Conservation (phyloP, 2,797 vertebrate species). For the Fundulus diaphanus region DNA sequence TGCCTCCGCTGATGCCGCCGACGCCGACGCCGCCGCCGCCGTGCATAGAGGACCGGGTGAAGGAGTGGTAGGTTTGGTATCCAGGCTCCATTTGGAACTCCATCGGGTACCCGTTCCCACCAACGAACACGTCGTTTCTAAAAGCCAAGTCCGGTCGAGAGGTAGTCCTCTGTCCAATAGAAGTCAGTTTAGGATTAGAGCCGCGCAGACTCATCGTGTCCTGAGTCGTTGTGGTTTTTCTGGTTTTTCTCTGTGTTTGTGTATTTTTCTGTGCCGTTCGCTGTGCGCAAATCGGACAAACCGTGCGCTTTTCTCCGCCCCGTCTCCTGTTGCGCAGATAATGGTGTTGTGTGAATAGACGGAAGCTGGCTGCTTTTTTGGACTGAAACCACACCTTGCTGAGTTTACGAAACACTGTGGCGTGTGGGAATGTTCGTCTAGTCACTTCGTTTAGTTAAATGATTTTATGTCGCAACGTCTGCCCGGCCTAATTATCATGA, state of each 20-base stretch:
- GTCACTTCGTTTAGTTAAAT: neutral
- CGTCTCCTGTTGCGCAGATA: conserved; percentile 70
- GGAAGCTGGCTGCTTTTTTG: conserved; percentile 68
- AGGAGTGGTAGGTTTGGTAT: conserved; percentile 37
- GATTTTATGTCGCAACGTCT: conserved; percentile 13
- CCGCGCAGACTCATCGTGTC: conserved; percentile 67
- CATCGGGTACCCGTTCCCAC: conserved; percentile 69
- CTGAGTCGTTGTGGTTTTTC: no score
- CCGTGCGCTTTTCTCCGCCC: conserved; percentile 39
- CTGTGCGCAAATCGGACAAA: conserved; percentile 35
- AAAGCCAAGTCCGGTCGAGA: conserved; percentile 74
- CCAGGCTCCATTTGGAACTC: conserved; percentile 55
- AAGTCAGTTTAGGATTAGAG: conserved; percentile 50
- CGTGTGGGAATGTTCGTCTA: conserved; percentile 27
- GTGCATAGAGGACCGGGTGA: conserved; percentile 59
- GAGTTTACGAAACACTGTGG: conserved; percentile 52
- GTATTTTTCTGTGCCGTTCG: neutral
- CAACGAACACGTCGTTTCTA: conserved; percentile 46
- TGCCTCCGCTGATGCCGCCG: conserved; percentile 46
- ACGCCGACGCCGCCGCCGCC: conserved; percentile 55
- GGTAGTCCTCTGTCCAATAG: conserved; percentile 61
- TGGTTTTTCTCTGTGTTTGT: neutral
- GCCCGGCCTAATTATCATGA: neutral
- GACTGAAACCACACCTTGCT: conserved; percentile 79
- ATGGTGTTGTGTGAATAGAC: conserved; percentile 61